phyloP scores from a whole-genome alignment of 2,113 vertebrate genomes.

The Mesitornis unicolor region DNA sequence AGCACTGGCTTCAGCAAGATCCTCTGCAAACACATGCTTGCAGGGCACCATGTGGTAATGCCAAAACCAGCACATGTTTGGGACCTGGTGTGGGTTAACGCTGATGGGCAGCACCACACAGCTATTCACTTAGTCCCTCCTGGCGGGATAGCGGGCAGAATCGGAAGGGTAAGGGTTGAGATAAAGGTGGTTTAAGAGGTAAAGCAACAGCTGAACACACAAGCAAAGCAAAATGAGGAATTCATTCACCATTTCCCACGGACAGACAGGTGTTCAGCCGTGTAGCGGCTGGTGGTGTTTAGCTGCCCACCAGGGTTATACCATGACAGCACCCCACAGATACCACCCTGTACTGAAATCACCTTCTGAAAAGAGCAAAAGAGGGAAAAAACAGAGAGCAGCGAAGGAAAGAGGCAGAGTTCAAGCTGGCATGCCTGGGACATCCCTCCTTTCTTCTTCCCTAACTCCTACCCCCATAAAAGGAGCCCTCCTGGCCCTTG shows the following conservation, averaged over 20 bases:
- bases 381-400: not conserved
- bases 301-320: not conserved
- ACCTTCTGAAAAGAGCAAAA: not conserved
- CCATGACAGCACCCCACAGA: not conserved
- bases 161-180: not conserved
- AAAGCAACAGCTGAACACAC: not conserved
- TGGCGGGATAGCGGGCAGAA: not conserved
- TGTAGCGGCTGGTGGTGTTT: not conserved
- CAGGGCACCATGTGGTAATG: rapidly evolving
- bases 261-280: not conserved
- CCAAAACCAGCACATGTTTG: not conserved
- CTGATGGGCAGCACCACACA: not conserved
- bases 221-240: not conserved
- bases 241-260: not conserved
- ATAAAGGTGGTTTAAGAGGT: not conserved
- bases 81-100: not conserved
- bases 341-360: not conserved
- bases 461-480: rapidly evolving
- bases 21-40: rapidly evolving
- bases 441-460: too few relatives aligned
- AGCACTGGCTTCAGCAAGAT: not conserved
- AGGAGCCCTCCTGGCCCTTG: not conserved
- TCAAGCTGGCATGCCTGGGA: not conserved
- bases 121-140: not conserved
- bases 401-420: not conserved